Base-by-base conservation (phyloP, 2,113 vertebrate genomes). In the Bos indicus region DNA sequence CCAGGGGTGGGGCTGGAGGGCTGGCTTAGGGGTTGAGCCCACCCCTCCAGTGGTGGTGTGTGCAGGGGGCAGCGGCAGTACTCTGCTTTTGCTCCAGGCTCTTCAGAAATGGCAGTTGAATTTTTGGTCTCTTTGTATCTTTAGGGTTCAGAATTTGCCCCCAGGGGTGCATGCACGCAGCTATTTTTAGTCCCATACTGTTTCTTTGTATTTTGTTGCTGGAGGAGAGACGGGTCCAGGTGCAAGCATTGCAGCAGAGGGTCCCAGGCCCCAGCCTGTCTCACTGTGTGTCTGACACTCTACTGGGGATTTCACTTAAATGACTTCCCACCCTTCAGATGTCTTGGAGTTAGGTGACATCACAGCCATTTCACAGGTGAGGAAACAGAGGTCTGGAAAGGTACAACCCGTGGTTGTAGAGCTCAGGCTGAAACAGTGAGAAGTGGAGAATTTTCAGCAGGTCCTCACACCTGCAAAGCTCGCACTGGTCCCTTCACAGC, bases 371-470 rank as follows among this genome's bases (percentile, higher is more conserved):
- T 90, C 57, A 16, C 64, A 88, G 74, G 40, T 10, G 23, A 59
- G 84, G 87, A 95, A 46, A 80, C 7, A 59, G 77, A 67, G 78
- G 86, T 33, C 43, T 51, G 64, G 33, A 56, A 88, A 48, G 40
- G 30, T 48, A 51, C 43, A 15, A 15, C 4, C n/a, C 9, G 21
- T 74, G 25, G 17, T 17, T 67, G 59, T 3, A 30, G 43, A 19
- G 43, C 30, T 23, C 13, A 57, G 48, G 19, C 48, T 64, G n/a
- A 48, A 62, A 43, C 80, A n/a, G 28, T 19, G 43, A 64, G 40
- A 77, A 25, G 43, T 0, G 3, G 30, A 46, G 67, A 82, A 56
- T 5, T 51, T 56, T 46, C 81, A 83, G 15, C 17, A 13, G 43
- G 36, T 33, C 17, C 33, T 52, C 6, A 1, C 4, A 16, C 8